Conservation (phyloP, 2,888 invertebrate genomes). For the Spialia ferax region DNA sequence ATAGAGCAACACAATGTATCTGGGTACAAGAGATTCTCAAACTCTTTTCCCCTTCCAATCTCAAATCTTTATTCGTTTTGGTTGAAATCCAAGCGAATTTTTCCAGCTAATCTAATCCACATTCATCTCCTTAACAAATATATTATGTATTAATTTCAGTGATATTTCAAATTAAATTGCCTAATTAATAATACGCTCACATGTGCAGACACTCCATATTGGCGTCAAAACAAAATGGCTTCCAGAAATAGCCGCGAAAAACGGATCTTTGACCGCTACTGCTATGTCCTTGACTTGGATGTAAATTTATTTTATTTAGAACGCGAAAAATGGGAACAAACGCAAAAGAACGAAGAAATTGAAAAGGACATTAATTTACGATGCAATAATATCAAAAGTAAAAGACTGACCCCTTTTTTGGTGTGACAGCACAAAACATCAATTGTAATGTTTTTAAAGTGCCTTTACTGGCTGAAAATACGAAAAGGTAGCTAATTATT, state of each 20-base stretch:
- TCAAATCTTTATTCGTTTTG: too few species aligned
- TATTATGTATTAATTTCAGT: not conserved
- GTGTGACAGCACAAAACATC: not conserved
- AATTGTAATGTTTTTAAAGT: not conserved
- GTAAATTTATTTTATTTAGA: not conserved
- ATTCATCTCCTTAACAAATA: too few species aligned
- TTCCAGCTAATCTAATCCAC: too few species aligned
- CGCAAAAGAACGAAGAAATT: slow-evolving; percentile 1
- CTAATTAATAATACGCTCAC: not conserved
- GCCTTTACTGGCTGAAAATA: too few species aligned
- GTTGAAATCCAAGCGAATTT: too few species aligned
- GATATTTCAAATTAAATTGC: slow-evolving; percentile 16
- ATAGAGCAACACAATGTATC: too few species aligned
- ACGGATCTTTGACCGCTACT: slow-evolving; percentile 51
- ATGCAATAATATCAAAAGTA: not conserved
- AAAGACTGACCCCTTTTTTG: not conserved
- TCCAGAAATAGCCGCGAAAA: slow-evolving; percentile 54
- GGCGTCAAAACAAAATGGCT: slow-evolving; percentile 61
- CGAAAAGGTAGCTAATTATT: too few species aligned
- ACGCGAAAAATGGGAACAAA: not conserved
- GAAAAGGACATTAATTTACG: not conserved
- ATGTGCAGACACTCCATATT: slow-evolving; percentile 46
- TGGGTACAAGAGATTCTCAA: too few species aligned
- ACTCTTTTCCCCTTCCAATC: too few species aligned
- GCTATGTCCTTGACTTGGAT: slow-evolving; percentile 52